These are phyloP conservation scores for Tridacna gigas DNA, from an alignment of 2,888 invertebrate species.

Conservation along the genomic window DNA sequence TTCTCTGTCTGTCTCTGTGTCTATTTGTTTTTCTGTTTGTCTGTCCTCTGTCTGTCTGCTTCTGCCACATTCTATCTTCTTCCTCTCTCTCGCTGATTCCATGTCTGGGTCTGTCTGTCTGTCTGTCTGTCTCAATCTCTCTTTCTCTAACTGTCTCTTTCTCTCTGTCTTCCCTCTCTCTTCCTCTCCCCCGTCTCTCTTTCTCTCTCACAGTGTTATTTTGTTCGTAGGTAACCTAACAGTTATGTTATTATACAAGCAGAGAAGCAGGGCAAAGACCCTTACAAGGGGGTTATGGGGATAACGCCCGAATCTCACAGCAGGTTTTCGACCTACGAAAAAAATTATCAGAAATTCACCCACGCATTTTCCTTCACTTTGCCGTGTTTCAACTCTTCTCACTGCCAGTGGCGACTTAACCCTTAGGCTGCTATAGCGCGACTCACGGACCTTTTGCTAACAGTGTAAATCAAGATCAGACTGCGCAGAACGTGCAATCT, in stretches of 20 bases:
- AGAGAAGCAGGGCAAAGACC: too few species aligned
- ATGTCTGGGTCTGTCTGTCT: background rate
- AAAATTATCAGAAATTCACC: too few species aligned
- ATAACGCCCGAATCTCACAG: background rate
- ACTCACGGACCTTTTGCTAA: too few species aligned
- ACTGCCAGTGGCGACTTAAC: too few species aligned
- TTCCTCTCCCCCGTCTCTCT: background rate
- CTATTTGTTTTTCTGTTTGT: slow-evolving; percentile 2
- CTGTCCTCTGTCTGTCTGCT: too few species aligned
- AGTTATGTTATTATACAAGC: too few species aligned
- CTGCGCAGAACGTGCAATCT: too few species aligned
- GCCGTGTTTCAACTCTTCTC: too few species aligned
- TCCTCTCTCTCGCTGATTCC: background rate
- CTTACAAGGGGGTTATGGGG: background rate
- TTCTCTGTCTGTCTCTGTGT: slow-evolving; percentile 15
- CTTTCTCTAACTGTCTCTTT: background rate
- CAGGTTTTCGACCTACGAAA: background rate
- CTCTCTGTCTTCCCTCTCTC: background rate
- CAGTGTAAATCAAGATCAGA: too few species aligned
- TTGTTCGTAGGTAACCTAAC: too few species aligned
- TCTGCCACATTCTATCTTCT: slow-evolving; percentile 6
- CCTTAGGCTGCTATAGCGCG: too few species aligned
- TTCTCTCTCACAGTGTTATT: background rate
- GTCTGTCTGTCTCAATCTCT: slow-evolving; percentile 16
- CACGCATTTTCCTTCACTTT: too few species aligned